Evolutionary conservation across 2,113 vertebrate species (phyloP).

Genomic region (Toxostoma redivivum): DNA sequence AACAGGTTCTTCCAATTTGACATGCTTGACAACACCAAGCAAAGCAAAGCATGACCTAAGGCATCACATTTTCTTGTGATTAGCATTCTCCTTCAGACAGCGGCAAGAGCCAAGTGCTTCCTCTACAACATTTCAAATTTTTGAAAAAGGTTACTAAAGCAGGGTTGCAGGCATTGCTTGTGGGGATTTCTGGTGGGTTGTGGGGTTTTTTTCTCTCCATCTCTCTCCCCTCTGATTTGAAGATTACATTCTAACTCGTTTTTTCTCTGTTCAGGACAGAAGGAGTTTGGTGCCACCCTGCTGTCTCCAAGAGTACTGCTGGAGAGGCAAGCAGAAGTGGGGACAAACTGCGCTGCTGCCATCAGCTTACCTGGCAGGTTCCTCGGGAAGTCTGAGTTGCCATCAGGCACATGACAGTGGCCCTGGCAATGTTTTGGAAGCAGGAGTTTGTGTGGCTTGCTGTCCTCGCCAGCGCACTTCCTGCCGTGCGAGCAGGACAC

Average conservation of each 20-base stretch:
- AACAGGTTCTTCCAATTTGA: background rate
- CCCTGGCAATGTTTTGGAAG: background rate
- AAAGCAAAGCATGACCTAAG: background rate
- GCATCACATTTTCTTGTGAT: background rate
- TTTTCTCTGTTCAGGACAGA: background rate
- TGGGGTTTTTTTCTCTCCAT: accelerated
- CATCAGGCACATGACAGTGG: background rate
- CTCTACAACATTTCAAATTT: background rate
- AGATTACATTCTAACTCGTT: background rate
- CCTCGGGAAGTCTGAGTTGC: background rate
- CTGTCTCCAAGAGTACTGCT: background rate
- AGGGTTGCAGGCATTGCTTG: background rate
- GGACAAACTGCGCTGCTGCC: background rate
- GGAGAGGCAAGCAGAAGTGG: background rate
- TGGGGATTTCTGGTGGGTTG: background rate
- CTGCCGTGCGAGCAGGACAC: accelerated
- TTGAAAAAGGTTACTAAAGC: background rate
- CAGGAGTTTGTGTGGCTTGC: background rate
- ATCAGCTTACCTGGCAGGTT: background rate
- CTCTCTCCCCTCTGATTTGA: background rate
- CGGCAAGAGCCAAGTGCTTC: background rate
- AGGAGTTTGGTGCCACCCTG: background rate
- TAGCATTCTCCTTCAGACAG: background rate
- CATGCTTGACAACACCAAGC: background rate
- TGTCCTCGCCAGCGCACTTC: background rate